phyloP scores from a whole-genome alignment of 53 echinoderm and acorn worm species.

The Apostichopus leukothele region DNA sequence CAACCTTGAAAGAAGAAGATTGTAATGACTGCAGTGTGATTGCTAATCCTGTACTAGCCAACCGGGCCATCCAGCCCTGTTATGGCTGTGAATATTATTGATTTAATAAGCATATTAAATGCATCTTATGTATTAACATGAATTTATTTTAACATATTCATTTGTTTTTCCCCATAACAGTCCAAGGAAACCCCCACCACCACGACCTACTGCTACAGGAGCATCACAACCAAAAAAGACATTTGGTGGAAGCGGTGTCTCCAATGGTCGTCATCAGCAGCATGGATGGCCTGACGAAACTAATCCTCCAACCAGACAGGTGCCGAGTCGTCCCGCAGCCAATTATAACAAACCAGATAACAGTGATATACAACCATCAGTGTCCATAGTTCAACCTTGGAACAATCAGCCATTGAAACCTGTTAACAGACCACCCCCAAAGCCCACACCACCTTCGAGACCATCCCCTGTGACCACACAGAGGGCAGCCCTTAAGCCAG shows the following conservation, averaged over 20 bases:
- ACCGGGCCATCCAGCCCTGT: too few relatives aligned
- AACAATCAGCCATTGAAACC: background rate
- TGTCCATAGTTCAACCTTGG: conserved; percentile 1
- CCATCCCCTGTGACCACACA: conserved; percentile 15
- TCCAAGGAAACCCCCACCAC: conserved; percentile 20
- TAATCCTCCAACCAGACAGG: background rate
- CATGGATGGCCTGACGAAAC: conserved; percentile 21
- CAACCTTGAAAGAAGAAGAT: too few relatives aligned
- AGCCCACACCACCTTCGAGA: conserved; percentile 10
- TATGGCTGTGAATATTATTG: background rate
- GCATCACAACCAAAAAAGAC: background rate
- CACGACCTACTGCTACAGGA: background rate
- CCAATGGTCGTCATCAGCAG: background rate
- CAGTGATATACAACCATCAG: background rate
- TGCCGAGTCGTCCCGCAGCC: background rate
- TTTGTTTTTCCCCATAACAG: background rate
- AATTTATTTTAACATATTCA: background rate
- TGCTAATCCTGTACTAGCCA: too few relatives aligned
- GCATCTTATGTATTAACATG: too few relatives aligned
- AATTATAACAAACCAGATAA: background rate
- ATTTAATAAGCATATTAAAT: too few relatives aligned
- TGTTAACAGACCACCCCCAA: background rate
- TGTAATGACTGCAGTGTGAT: too few relatives aligned
- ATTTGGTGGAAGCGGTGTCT: background rate
- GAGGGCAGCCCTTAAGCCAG: conserved; percentile 24